These are phyloP conservation scores for Gymnocheta viridis DNA, from an alignment of 2,888 invertebrate species.

Conservation along the genomic window DNA sequence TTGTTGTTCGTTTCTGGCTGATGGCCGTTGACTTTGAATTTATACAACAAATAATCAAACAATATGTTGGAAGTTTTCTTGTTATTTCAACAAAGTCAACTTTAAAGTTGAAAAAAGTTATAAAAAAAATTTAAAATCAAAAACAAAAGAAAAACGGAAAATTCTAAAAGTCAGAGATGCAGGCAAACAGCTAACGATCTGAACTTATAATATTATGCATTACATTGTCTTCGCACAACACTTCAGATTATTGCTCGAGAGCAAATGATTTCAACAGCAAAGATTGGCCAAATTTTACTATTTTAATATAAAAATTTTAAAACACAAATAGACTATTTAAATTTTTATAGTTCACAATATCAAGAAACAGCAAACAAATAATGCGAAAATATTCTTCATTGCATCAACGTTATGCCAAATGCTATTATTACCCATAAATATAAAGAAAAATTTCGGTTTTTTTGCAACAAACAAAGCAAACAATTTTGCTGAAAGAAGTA, in stretches of 20 bases:
- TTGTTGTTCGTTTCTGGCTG: slow-evolving; percentile 18
- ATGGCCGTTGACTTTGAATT: slow-evolving; percentile 39
- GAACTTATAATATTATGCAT: not conserved
- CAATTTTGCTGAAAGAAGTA: not conserved
- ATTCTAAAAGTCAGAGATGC: not conserved
- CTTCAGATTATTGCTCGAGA: not conserved
- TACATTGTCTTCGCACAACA: not conserved
- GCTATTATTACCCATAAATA: slow-evolving; percentile 21
- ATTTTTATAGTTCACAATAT: slow-evolving; percentile 29
- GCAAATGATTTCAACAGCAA: not conserved
- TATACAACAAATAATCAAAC: slow-evolving; percentile 35
- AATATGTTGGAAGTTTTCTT: slow-evolving; percentile 57
- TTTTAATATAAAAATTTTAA: not conserved
- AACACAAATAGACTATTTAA: slow-evolving; percentile 7
- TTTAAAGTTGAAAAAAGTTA: slow-evolving; percentile 52
- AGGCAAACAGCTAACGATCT: not conserved
- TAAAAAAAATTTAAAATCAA: slow-evolving; percentile 2
- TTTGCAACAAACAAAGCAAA: not conserved
- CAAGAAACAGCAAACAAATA: not conserved
- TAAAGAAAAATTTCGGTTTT: slow-evolving; percentile 1
- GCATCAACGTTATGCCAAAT: slow-evolving; percentile 46
- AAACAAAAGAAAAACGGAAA: not conserved
- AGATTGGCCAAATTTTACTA: slow-evolving; percentile 12
- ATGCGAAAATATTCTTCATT: slow-evolving; percentile 5
- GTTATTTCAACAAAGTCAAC: slow-evolving; percentile 25